These are phyloP conservation scores for Thermophis baileyi DNA, from an alignment of 2,113 vertebrate genomes.

Conservation along the genomic window DNA sequence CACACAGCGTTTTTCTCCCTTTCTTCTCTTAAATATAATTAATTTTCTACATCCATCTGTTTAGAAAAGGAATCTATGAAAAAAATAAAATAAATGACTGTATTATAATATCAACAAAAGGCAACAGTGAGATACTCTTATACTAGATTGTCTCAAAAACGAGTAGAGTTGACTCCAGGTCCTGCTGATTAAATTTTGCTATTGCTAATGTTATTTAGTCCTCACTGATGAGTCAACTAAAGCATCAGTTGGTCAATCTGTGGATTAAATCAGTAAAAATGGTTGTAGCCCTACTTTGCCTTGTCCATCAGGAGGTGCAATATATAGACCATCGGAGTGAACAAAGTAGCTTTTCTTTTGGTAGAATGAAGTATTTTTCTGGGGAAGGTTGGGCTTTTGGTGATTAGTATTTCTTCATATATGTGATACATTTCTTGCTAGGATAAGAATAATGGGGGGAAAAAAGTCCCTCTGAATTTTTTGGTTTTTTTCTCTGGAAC, in stretches of 20 bases:
- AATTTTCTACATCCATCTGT: rapidly evolving
- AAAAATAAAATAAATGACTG: not conserved
- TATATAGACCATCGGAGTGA: not conserved
- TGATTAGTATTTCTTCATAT: not conserved
- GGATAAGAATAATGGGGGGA: not conserved
- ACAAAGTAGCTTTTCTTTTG: not conserved
- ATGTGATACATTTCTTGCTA: not conserved
- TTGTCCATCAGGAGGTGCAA: not conserved
- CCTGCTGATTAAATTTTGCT: not conserved
- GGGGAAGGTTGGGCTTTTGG: not conserved
- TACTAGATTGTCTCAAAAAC: not conserved
- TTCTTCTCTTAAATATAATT: not conserved
- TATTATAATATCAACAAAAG: not conserved
- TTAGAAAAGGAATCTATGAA: not conserved
- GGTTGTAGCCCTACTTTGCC: not conserved
- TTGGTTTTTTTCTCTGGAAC: conserved; percentile 11
- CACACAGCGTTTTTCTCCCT: not conserved
- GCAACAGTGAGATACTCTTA: not conserved
- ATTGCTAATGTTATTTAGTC: not conserved
- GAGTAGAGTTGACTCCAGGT: not conserved
- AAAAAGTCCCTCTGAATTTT: not conserved
- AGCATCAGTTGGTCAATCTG: not conserved
- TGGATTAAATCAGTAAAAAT: not conserved
- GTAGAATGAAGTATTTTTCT: not conserved
- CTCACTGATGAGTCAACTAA: not conserved